Evolutionary conservation across 2,113 vertebrate species (phyloP).

Genomic region (Tenrec ecaudatus): DNA sequence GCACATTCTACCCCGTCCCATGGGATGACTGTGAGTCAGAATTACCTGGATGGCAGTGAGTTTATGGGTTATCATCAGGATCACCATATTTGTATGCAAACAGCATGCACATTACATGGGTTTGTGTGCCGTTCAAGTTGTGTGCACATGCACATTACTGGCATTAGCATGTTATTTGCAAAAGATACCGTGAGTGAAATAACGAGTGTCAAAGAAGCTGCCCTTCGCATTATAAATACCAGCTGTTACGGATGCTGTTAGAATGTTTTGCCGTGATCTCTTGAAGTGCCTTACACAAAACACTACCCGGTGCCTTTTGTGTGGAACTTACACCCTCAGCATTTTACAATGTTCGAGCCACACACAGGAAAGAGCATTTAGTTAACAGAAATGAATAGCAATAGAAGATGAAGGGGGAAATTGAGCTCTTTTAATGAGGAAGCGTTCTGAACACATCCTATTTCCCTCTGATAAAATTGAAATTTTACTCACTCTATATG

Average conservation of each 20-base stretch:
- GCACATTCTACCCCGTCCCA: too few relatives aligned
- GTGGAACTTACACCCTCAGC: not conserved
- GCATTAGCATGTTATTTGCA: too few relatives aligned
- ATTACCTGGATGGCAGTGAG: too few relatives aligned
- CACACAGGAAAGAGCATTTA: not conserved
- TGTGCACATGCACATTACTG: too few relatives aligned
- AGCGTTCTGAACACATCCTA: not conserved
- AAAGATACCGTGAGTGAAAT: not conserved
- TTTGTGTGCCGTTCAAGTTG: too few relatives aligned
- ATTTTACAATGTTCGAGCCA: not conserved
- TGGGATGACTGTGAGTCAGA: too few relatives aligned
- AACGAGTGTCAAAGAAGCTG: not conserved
- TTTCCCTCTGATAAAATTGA: constrained; percentile 4
- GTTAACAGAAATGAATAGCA: constrained; percentile 18
- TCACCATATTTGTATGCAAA: too few relatives aligned
- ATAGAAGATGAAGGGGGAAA: not conserved
- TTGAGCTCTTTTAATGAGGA: constrained; percentile 13
- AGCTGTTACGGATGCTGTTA: not conserved
- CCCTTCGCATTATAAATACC: not conserved
- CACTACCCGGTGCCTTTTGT: not conserved
- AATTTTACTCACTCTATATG: not conserved
- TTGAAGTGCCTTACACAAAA: not conserved
- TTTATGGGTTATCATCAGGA: too few relatives aligned
- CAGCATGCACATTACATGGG: too few relatives aligned
- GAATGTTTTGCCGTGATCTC: not conserved